Conservation (phyloP, 30 jellyfish, hydroid and myxozoan genomes). For the Chrysaora quinquecirrha region DNA sequence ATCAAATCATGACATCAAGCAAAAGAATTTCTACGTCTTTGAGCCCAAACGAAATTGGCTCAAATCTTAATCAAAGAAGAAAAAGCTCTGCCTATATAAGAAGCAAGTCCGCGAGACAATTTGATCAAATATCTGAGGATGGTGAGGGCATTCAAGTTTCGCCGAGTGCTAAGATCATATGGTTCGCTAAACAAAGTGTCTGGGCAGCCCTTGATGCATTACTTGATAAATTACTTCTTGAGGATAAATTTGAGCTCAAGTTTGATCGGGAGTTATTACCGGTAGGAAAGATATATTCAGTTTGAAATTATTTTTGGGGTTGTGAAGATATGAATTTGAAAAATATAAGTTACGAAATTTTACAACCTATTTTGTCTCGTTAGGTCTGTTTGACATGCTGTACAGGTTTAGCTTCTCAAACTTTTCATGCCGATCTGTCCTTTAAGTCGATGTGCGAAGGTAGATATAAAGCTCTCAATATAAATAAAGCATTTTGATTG, state of each 20-base stretch:
- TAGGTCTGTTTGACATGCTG: no score
- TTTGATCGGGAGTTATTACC: slow-evolving; percentile 46
- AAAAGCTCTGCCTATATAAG: background rate
- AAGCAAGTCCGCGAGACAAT: slow-evolving; percentile 21
- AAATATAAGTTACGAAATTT: no score
- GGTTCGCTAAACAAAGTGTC: slow-evolving; percentile 66
- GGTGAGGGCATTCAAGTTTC: slow-evolving; percentile 44
- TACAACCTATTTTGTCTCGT: no score
- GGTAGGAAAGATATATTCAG: slow-evolving; percentile 21
- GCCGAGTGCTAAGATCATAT: slow-evolving; percentile 43
- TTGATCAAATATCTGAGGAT: slow-evolving; percentile 17
- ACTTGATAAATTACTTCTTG: slow-evolving; percentile 39
- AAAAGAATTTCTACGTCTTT: background rate
- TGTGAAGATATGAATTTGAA: no score
- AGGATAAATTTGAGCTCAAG: slow-evolving; percentile 15
- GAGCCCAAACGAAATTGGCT: background rate
- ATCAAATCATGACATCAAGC: background rate
- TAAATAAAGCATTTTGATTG: no score
- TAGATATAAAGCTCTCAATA: no score
- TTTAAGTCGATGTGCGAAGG: no score
- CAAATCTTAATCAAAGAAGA: background rate
- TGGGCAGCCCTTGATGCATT: slow-evolving; percentile 68
- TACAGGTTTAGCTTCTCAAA: no score
- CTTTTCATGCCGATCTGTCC: no score
- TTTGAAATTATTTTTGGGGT: no score